Base-by-base conservation (phyloP, 2,797 vertebrate genomes). In the Calcarius lapponicus region DNA sequence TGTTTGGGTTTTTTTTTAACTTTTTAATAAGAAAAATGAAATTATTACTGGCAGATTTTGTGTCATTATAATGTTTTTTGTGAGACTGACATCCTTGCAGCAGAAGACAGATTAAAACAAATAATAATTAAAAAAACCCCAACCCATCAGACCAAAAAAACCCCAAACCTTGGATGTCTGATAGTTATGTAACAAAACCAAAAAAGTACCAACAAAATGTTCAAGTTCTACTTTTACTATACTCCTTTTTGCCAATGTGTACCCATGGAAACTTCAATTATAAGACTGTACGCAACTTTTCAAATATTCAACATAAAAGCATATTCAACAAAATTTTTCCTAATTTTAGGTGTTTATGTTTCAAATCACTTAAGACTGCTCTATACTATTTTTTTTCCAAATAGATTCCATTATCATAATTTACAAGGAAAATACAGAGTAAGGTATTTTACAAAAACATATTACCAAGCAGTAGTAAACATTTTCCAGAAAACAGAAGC, bases 371-470 rank as follows among this genome's bases (percentile, higher is more conserved):
- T 78, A 65, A 64, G 91, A 72, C 31, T 67, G 11, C 21, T 71
- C 50, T 56, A 12, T 45, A 43, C 11, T 89, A 40, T 62, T 88
- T 88, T 86, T 84, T 88, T 62, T 4, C 21, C 72, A 80, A 87
- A 91, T 38, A 74, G 51, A 76, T 67, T 64, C 15, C 45, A 62
- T 80, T 89, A 45, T 70, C 31, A 1, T 70, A 0, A 86, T 75
- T 91, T 88, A 80, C 61, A 94, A 66, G 65, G 70, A 92, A 97
- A 95, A 83, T 38, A 93, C 1, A n/a, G 25, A 88, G 31, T 50
- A 83, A 86, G 29, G 8, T 31, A 71, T 86, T 93, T 96, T 32
- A 86, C 15, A 22, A 51, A 82, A 82, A 80, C 10, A 18, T 51
- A 73, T 45, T 87, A 80, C 28, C 56, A 69, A 72, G 25, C 40